Base-by-base conservation (phyloP, 2,888 invertebrate genomes). In the Troides helena region DNA sequence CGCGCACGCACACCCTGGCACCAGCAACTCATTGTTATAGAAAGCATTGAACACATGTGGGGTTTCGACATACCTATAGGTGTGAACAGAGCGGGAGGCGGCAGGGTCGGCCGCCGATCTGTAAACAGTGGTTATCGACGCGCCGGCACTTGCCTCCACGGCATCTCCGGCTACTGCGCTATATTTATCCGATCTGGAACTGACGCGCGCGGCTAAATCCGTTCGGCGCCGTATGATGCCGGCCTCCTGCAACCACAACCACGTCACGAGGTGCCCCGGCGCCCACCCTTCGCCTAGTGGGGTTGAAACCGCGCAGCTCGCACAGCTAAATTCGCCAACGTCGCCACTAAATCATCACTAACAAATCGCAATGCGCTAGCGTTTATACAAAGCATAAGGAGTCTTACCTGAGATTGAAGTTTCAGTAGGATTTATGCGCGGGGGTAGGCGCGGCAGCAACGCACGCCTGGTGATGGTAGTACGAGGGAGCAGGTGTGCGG, bases 401-500 rank as follows among this genome's bases (percentile, higher is more conserved):
- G 60, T 71, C 88, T 89, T 77, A 92, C 92, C 92, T 91, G 86
- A 85, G 78, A 80, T 79, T 79, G 71, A 72, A 80, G 75, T 85
- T 88, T 92, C 91, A 93, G 88, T 92, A 92, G 77, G 92, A 93
- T 83, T 93, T 93, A 78, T 92, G 92, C 66, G 91, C 90, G 65
- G 90, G 87, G 65, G 91, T 84, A 56, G 92, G 90, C 65, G 85
- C 91, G 59, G 92, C 91, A 63, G 93, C 94, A 63, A 94, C 94
- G 85, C 94, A 94, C 74, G 94, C 94, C 82, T 94, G 94, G 77
- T 94, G 94, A 75, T 94, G 94, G 72, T 94, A 91, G 76, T 93
- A 90, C 56, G 92, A 85, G 60, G 91, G 89, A 62, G 90, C 90
- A 21, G 92, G 89, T 68, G 93, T 76, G 79, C 90, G 85, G 80